Evolutionary conservation across 2,113 vertebrate genomes (phyloP).

Genomic region (Phocoena sinus): DNA sequence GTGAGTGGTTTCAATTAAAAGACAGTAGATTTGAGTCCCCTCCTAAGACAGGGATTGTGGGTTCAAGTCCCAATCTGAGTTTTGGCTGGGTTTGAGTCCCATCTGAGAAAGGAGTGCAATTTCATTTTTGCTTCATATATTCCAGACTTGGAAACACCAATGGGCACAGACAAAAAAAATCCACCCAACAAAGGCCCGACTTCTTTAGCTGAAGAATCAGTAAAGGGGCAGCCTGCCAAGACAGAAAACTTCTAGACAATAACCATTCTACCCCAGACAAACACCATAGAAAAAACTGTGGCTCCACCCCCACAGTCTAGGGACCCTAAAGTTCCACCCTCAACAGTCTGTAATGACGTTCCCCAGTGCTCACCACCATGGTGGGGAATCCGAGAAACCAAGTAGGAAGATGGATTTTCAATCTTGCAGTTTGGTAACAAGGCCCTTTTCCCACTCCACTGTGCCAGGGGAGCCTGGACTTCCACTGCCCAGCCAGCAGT

Average conservation of each 20-base stretch:
- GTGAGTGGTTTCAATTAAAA: too few relatives aligned
- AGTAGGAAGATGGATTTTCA: background rate
- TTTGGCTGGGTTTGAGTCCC: too few relatives aligned
- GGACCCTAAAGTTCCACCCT: too few relatives aligned
- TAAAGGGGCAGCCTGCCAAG: background rate
- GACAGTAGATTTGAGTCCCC: too few relatives aligned
- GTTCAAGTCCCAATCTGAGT: too few relatives aligned
- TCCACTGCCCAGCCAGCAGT: too few relatives aligned
- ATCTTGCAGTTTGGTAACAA: background rate
- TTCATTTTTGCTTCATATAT: background rate
- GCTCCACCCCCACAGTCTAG: background rate
- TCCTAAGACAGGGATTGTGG: too few relatives aligned
- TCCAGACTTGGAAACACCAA: background rate
- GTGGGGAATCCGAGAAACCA: background rate
- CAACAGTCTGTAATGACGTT: fast-evolving
- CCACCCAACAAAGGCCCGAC: background rate
- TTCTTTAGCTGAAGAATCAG: background rate
- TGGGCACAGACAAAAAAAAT: background rate
- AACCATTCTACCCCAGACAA: background rate
- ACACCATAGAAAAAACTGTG: background rate
- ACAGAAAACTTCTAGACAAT: background rate
- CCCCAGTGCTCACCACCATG: background rate
- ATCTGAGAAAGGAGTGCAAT: too few relatives aligned
- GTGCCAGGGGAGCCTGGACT: background rate
- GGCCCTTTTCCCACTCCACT: background rate